These are phyloP conservation scores for Typhlichthys eigenmanni DNA, from an alignment of 2,797 vertebrate species.

Conservation along the genomic window DNA sequence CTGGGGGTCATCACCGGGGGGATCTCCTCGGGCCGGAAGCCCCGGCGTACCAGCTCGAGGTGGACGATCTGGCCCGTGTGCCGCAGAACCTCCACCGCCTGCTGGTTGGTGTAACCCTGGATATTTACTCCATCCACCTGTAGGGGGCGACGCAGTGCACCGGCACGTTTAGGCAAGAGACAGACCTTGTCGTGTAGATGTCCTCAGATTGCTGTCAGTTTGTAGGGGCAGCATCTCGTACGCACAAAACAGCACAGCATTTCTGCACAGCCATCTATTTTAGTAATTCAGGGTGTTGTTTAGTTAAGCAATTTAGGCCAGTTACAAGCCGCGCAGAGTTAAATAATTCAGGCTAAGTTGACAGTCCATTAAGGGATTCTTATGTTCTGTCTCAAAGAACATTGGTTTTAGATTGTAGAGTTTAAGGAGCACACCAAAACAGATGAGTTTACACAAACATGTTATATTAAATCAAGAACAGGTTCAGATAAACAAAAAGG, in stretches of 20 bases:
- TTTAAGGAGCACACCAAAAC: too few relatives aligned
- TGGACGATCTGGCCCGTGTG: constrained; percentile 90
- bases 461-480: too few relatives aligned
- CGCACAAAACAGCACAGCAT: constrained; percentile 2
- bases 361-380: too few relatives aligned
- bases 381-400: too few relatives aligned
- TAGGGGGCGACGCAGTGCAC: constrained; percentile 36
- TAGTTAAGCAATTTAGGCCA: constrained; percentile 15
- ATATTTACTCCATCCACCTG: constrained; percentile 96
- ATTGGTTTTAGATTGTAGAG: too few relatives aligned
- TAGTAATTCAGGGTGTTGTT: constrained; percentile 11
- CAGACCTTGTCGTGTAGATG: too few relatives aligned
- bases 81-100: constrained; percentile 93
- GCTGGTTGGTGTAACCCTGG: constrained; percentile 95
- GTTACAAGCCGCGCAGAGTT: constrained; percentile 10
- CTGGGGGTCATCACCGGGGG: constrained; percentile 38
- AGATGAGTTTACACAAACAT: too few relatives aligned
- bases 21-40: constrained; percentile 79
- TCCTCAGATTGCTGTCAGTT: too few relatives aligned
- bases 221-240: not conserved
- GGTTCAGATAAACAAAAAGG: too few relatives aligned
- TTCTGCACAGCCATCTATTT: constrained; percentile 8
- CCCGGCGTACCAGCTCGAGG: constrained; percentile 86
- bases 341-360: constrained; percentile 19
- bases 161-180: not conserved